Percentiles rank a stretch among this genome's conserved stretches.
Conservation (phyloP, 2,888 invertebrate species). For the Epinotia demarniana region DNA sequence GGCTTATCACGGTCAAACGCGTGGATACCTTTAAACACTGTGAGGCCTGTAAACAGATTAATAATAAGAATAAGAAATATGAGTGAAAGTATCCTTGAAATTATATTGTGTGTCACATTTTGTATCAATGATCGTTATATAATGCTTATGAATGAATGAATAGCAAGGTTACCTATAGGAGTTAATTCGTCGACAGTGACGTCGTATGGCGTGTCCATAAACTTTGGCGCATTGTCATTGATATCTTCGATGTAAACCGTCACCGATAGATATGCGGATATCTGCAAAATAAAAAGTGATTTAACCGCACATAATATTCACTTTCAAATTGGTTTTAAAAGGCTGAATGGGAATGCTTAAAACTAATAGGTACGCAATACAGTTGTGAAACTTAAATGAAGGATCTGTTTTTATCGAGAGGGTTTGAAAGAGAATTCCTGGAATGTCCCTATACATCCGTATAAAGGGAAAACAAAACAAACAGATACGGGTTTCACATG, state of each 20-base stretch:
- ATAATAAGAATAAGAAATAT: neutral
- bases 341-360: no score
- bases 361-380: no score
- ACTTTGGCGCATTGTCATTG: slow-evolving; percentile 92
- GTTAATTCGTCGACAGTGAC: slow-evolving; percentile 92
- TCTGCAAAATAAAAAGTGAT: slow-evolving; percentile 77
- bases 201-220: slow-evolving; percentile 91
- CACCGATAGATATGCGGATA: slow-evolving; percentile 92
- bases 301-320: neutral
- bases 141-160: neutral
- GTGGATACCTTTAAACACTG: slow-evolving; percentile 91
- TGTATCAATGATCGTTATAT: no score
- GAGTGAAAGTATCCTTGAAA: no score
- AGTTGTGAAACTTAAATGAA: no score
- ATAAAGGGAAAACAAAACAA: no score
- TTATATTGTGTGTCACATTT: no score
- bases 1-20: slow-evolving; percentile 94
- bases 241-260: slow-evolving; percentile 95
- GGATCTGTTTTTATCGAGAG: no score
- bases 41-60: slow-evolving; percentile 85
- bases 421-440: no score
- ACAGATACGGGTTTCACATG: no score
- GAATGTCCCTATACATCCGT: no score
- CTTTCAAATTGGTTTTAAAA: neutral
- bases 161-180: slow-evolving; percentile 85